Evolutionary conservation across 1,140 invertebrate species (phyloP).

Genomic region (Periplaneta americana): DNA sequence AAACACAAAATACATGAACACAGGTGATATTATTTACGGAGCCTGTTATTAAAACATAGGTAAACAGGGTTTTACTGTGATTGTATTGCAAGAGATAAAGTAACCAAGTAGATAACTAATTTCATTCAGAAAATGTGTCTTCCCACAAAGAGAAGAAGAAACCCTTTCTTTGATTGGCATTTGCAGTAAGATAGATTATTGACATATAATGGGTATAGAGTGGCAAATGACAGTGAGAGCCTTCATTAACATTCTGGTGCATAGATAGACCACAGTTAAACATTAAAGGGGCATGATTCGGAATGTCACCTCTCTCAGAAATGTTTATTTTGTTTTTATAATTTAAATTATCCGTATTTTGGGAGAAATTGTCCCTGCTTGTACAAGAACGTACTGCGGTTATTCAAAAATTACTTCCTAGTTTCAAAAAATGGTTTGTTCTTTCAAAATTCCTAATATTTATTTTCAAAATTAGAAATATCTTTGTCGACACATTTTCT

Average conservation of each 20-base stretch:
- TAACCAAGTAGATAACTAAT: not conserved
- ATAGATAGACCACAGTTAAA: conserved; percentile 17
- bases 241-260: conserved; percentile 2
- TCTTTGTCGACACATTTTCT: conserved; percentile 25
- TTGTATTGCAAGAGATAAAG: no score
- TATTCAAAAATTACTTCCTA: not conserved
- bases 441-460: not conserved
- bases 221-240: conserved; percentile 14
- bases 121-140: conserved; percentile 80
- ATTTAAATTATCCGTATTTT: not conserved
- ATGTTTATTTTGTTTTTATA: conserved; percentile 1
- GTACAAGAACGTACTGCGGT: not conserved
- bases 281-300: conserved; percentile 20
- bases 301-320: conserved; percentile 15
- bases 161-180: conserved; percentile 9
- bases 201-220: conserved; percentile 1
- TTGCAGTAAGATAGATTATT: conserved; percentile 4
- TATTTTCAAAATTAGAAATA: not conserved
- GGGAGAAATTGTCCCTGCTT: not conserved
- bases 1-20: not conserved
- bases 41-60: not conserved
- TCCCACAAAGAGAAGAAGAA: conserved; percentile 58
- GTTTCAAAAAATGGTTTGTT: not conserved
- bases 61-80: not conserved
- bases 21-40: not conserved